These are phyloP conservation scores for Lacerta viridis DNA, from an alignment of 2,797 vertebrate species.

Conservation along the genomic window DNA sequence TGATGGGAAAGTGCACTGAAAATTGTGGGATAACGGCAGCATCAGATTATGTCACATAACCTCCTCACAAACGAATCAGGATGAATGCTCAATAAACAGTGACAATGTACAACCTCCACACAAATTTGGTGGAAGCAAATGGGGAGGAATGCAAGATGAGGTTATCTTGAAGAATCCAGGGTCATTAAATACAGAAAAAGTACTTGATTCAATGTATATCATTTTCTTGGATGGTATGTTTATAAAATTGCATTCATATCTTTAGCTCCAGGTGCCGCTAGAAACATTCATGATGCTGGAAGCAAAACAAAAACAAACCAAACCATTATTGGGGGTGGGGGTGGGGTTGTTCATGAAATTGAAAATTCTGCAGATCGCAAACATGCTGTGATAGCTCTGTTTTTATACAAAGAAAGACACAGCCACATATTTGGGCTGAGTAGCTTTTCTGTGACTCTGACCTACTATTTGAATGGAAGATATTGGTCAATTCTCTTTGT, in stretches of 20 bases:
- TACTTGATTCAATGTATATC: not conserved
- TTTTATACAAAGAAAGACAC: accelerated
- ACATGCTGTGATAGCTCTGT: not conserved
- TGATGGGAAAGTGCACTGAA: too few species aligned
- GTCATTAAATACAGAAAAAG: not conserved
- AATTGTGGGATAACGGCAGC: too few species aligned
- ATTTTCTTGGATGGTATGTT: not conserved
- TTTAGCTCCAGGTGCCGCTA: not conserved
- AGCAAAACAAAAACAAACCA: not conserved
- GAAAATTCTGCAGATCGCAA: not conserved
- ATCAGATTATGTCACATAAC: too few species aligned
- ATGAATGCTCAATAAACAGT: too few species aligned
- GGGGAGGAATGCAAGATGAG: too few species aligned
- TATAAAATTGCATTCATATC: not conserved
- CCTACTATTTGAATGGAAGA: constrained; percentile 16
- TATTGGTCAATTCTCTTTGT: constrained; percentile 10
- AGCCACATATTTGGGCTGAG: constrained; percentile 9
- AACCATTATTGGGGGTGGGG: too few species aligned
- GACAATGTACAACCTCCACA: too few species aligned
- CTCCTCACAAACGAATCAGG: too few species aligned
- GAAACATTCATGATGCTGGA: not conserved
- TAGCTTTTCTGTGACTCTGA: constrained; percentile 30
- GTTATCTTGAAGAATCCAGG: too few species aligned
- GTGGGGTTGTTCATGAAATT: not conserved
- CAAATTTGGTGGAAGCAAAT: too few species aligned